phyloP scores from a whole-genome alignment of 1,140 invertebrate genomes.

The Andricus grossulariae region DNA sequence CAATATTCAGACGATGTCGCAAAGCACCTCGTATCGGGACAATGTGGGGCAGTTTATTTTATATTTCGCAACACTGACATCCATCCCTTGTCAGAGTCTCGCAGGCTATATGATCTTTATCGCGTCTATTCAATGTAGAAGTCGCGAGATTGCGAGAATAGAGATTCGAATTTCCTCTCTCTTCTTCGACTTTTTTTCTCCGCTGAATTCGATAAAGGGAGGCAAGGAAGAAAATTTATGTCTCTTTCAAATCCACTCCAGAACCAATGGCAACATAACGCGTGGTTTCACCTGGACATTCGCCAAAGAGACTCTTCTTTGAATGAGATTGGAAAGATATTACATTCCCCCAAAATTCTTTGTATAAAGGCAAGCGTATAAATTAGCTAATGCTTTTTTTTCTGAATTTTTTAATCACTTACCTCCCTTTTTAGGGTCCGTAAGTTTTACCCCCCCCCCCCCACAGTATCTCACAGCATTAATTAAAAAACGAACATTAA shows the following conservation, averaged over 20 bases:
- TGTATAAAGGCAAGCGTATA: too few relatives aligned
- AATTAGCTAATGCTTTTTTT: too few relatives aligned
- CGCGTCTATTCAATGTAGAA: slow-evolving; percentile 54
- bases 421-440: too few relatives aligned
- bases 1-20: slow-evolving; percentile 58
- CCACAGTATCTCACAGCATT: too few relatives aligned
- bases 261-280: slow-evolving; percentile 23
- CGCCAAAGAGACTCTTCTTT: slow-evolving; percentile 6
- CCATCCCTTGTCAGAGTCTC: slow-evolving; percentile 40
- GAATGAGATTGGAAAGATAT: slow-evolving; percentile 13
- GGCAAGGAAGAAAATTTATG: slow-evolving; percentile 14
- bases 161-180: slow-evolving; percentile 47
- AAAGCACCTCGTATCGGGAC: slow-evolving; percentile 52
- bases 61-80: slow-evolving; percentile 62
- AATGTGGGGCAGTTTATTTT: slow-evolving; percentile 63
- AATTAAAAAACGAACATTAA: too few relatives aligned
- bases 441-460: too few relatives aligned
- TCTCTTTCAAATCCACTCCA: slow-evolving; percentile 16
- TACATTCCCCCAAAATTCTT: too few relatives aligned
- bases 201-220: slow-evolving; percentile 28
- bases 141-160: slow-evolving; percentile 57
- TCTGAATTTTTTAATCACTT: too few relatives aligned
- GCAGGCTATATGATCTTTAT: slow-evolving; percentile 61
- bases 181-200: slow-evolving; percentile 23
- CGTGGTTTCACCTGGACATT: slow-evolving; percentile 21